Conservation (phyloP, 2,888 invertebrate species). For the Coenonympha glycerion region DNA sequence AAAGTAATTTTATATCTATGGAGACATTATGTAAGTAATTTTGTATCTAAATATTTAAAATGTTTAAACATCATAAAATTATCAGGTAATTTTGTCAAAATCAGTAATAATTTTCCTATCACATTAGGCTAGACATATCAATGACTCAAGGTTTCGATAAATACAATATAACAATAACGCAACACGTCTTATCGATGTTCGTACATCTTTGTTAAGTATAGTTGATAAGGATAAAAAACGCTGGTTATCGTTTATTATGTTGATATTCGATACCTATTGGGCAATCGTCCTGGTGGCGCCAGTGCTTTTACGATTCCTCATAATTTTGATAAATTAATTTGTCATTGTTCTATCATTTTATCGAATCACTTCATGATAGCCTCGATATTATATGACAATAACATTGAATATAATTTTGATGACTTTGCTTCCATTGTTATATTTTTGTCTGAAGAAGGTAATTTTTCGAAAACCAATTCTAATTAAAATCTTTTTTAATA, state of each 20-base stretch:
- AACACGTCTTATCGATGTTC: slow-evolving; percentile 13
- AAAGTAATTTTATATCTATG: no score
- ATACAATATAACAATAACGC: slow-evolving; percentile 6
- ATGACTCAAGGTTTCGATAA: not conserved
- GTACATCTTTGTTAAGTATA: slow-evolving; percentile 29
- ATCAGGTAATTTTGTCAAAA: not conserved
- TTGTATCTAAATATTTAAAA: not conserved
- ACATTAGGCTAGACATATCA: not conserved
- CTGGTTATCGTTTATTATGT: slow-evolving; percentile 32
- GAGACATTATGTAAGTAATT: not conserved
- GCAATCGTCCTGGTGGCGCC: slow-evolving; percentile 52
- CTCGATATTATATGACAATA: no score
- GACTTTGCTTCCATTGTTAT: no score
- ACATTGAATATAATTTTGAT: no score
- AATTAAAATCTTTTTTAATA: no score
- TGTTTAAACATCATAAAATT: not conserved
- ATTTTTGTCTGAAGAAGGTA: no score
- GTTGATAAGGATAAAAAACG: slow-evolving; percentile 37
- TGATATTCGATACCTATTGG: slow-evolving; percentile 42
- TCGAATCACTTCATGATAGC: no score
- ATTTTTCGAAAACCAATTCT: no score
- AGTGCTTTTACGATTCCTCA: slow-evolving; percentile 28
- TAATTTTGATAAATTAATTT: not conserved
- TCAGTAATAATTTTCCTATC: not conserved
- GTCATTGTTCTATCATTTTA: not conserved